These are phyloP conservation scores for Neosilurus mollespiculum DNA, from an alignment of 2,797 vertebrate species.

Conservation along the genomic window DNA sequence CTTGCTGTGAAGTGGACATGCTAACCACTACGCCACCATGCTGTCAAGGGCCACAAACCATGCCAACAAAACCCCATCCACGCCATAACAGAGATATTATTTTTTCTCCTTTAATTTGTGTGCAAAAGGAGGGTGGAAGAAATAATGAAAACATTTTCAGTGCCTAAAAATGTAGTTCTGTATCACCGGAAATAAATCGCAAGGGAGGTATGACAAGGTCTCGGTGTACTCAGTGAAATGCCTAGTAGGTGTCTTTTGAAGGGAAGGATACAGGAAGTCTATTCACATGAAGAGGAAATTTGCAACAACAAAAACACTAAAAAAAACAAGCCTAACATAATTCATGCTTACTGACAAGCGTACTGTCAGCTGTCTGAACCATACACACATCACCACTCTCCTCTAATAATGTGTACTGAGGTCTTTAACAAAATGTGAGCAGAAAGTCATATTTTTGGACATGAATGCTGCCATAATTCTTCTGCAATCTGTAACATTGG, in stretches of 20 bases:
- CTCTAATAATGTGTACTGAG: background rate
- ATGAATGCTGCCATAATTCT: background rate
- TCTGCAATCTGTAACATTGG: background rate
- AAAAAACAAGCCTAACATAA: background rate
- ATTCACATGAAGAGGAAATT: conserved; percentile 40
- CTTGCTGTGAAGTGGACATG: no score
- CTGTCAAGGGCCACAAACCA: no score
- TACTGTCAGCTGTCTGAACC: background rate
- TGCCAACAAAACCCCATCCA: background rate
- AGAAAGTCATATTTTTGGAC: background rate
- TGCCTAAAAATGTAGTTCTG: background rate
- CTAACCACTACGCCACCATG: no score
- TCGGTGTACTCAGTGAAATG: background rate
- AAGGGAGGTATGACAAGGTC: background rate
- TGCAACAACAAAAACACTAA: conserved; percentile 4
- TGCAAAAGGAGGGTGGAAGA: background rate
- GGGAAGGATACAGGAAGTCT: conserved; percentile 43
- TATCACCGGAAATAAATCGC: background rate
- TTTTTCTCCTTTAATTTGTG: background rate
- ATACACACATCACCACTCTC: background rate
- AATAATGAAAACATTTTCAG: conserved; percentile 4
- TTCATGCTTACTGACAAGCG: background rate
- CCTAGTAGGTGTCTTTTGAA: conserved; percentile 24
- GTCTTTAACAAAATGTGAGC: background rate
- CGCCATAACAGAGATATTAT: background rate